Conservation (phyloP, 2,888 invertebrate species). For the Drosophila austrosaltans region DNA sequence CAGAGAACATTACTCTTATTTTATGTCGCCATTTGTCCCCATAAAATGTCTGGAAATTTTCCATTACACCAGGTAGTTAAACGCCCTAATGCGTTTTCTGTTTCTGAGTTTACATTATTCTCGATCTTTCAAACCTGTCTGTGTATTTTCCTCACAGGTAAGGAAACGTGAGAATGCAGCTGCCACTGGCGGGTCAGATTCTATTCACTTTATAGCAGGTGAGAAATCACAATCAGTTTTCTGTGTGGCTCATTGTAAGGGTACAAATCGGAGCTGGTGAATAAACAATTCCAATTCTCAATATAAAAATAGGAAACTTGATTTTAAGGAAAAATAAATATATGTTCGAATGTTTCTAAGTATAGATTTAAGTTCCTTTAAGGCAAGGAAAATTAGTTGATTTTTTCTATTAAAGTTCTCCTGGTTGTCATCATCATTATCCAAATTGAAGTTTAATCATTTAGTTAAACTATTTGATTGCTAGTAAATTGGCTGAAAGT, state of each 20-base stretch:
- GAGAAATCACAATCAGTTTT: background rate
- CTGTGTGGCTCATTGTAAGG: background rate
- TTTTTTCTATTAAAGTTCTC: too few relatives aligned
- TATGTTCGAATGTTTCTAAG: too few relatives aligned
- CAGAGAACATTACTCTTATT: background rate
- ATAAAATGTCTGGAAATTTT: conserved; percentile 49
- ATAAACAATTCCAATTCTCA: background rate
- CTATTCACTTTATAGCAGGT: background rate
- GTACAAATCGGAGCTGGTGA: background rate
- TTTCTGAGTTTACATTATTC: background rate
- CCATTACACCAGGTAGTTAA: conserved; percentile 64
- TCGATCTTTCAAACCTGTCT: conserved; percentile 17
- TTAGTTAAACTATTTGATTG: conserved; percentile 29
- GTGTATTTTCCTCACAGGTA: conserved; percentile 55
- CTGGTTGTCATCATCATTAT: conserved; percentile 51
- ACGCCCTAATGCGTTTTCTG: conserved; percentile 25
- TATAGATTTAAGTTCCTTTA: too few relatives aligned
- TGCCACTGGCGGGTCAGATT: conserved; percentile 15
- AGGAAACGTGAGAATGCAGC: conserved; percentile 41
- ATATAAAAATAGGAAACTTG: too few relatives aligned
- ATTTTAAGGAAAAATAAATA: too few relatives aligned
- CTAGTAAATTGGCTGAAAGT: conserved; percentile 49
- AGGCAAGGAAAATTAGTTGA: too few relatives aligned
- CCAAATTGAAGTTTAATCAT: conserved; percentile 45
- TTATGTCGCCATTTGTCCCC: background rate